phyloP scores from a whole-genome alignment of 2,797 vertebrate genomes.

The Remorina albescens region DNA sequence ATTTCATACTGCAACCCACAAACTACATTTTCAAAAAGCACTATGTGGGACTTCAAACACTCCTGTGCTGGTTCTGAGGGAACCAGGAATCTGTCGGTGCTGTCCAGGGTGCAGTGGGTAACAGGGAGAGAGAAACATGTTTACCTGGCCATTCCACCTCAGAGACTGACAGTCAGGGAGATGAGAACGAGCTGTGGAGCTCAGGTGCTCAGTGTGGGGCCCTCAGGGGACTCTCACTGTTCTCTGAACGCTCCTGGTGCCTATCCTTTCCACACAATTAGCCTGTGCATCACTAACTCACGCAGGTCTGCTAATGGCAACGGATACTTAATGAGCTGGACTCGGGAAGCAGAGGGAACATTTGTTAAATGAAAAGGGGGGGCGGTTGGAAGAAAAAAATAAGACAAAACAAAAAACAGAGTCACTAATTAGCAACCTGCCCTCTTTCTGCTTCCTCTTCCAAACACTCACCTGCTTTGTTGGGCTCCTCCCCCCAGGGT shows the following conservation, averaged over 20 bases:
- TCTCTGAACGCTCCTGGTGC: conserved; percentile 77
- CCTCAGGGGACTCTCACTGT: conserved; percentile 65
- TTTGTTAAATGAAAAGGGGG: conserved; percentile 73
- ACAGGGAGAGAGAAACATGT: conserved; percentile 74
- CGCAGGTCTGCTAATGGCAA: conserved; percentile 83
- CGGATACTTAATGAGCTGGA: conserved; percentile 85
- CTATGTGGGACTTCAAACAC: neutral
- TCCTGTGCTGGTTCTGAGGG: neutral
- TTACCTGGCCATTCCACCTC: conserved; percentile 87
- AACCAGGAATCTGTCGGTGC: conserved; percentile 4
- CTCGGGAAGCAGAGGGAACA: conserved; percentile 57
- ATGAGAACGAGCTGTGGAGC: conserved; percentile 73
- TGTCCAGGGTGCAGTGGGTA: conserved; percentile 45
- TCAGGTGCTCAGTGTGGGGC: conserved; percentile 78
- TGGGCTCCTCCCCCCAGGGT: conserved; percentile 72
- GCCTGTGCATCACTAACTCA: conserved; percentile 83
- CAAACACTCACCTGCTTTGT: conserved; percentile 79
- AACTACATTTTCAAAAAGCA: neutral
- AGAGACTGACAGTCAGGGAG: conserved; percentile 84
- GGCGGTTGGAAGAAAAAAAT: conserved; percentile 36
- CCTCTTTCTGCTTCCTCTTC: conserved; percentile 30
- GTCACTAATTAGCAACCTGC: conserved; percentile 83
- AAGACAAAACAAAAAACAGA: conserved; percentile 71
- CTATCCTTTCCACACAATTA: conserved; percentile 87
- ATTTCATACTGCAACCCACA: conserved; percentile 5